Base-by-base conservation (phyloP, 1,140 invertebrate species). In the Olivierus martensii region DNA sequence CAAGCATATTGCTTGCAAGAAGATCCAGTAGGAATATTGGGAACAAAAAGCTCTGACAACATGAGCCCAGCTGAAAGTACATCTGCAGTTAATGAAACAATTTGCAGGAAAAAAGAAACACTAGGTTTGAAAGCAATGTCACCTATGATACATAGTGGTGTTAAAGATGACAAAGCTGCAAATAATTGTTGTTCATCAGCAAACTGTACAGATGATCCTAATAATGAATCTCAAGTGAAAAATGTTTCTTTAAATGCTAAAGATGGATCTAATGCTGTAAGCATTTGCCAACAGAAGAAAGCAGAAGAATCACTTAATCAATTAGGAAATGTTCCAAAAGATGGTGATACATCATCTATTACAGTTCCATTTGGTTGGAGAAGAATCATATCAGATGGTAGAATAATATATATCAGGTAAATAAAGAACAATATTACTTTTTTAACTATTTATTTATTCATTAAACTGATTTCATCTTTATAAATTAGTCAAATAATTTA, bases 351-450 rank as follows among this genome's bases (percentile, higher is more conserved):
- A 28, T 28, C 28, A 28, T 51, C 52, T 34, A 61, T 71, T 48
- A 66, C 66, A 46, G 71, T 76, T 48, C 76, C 76, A 38, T 72
- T 69, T 63, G 74, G 76, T 34, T 77, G 76, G 76, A 73, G 72
- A 58, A 66, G 76, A 54, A 60, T 73, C 22, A 59, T 71, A 45
- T 69, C 69, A 57, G 71, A 73, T 65, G 73, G 72, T 57, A 65
- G 65, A 51, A 65, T 77, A 52, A 66, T 75, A 41, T 77, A 77
- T 66, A 71, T 76, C 59, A 77, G 75, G 75, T 77, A 66, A 66
- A 62, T 66, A 43, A 46, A 35, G 2, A 35, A 46, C 51, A 35
- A 53, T 45, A 46, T 46, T 22, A 48, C 14, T 21, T n/a, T n/a
- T n/a, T n/a, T n/a, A n/a, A n/a, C n/a, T n/a, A n/a, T n/a, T n/a